These are phyloP conservation scores for Poliocrania exsul DNA, from an alignment of 2,797 vertebrate genomes.

Conservation along the genomic window DNA sequence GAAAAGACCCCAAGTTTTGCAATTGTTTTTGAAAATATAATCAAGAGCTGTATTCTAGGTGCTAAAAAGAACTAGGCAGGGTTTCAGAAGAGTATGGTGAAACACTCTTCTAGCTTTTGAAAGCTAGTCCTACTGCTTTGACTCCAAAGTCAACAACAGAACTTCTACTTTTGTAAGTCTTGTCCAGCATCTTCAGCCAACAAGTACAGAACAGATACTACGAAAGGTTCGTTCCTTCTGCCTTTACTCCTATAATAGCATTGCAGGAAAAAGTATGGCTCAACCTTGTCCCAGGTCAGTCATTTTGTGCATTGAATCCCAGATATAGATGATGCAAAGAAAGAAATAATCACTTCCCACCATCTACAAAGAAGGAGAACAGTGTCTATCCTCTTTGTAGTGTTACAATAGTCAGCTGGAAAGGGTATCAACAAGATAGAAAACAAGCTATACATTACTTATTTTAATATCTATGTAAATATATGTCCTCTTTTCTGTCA, in stretches of 20 bases:
- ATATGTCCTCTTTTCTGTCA: background rate
- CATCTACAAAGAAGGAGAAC: background rate
- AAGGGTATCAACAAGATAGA: background rate
- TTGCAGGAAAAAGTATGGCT: background rate
- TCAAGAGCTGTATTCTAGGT: background rate
- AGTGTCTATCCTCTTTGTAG: background rate
- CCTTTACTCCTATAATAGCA: accelerated
- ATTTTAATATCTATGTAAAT: background rate
- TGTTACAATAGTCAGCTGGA: background rate
- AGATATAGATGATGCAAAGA: background rate
- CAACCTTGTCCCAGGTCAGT: background rate
- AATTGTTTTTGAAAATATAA: background rate
- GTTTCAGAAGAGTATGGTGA: background rate
- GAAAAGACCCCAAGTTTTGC: background rate
- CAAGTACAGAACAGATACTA: background rate
- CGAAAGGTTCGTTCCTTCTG: background rate
- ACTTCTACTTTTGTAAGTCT: background rate
- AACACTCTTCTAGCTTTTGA: background rate
- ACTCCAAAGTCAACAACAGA: background rate
- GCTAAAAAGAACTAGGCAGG: background rate
- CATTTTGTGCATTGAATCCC: background rate
- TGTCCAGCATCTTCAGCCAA: background rate
- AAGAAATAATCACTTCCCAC: background rate
- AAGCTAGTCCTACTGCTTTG: background rate
- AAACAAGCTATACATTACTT: background rate